These are phyloP conservation scores for Barnardius zonarius DNA, from an alignment of 2,113 vertebrate species.

Conservation along the genomic window DNA sequence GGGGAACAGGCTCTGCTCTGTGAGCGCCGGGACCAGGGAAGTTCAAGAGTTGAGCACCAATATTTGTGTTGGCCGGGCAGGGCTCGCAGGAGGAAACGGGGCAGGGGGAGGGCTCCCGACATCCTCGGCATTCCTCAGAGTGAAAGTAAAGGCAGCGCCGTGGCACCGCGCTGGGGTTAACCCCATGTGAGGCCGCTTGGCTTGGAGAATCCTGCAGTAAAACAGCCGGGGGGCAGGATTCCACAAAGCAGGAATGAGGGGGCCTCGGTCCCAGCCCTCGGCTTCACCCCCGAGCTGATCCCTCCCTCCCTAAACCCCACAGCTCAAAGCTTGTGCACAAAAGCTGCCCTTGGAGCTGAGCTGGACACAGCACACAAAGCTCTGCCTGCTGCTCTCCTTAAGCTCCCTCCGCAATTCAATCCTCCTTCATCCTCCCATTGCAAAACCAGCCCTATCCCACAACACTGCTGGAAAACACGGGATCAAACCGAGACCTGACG, in stretches of 20 bases:
- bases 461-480: fast-evolving
- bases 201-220: background rate
- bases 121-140: constrained; percentile 39
- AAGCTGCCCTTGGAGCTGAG: background rate
- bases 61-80: constrained; percentile 41
- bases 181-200: background rate
- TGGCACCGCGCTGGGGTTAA: background rate
- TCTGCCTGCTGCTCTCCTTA: background rate
- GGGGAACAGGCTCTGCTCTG: constrained; percentile 49
- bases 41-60: constrained; percentile 56
- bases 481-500: fast-evolving
- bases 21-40: constrained; percentile 13
- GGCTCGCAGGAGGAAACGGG: constrained; percentile 35
- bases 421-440: background rate
- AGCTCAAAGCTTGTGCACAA: background rate
- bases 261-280: fast-evolving
- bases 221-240: background rate
- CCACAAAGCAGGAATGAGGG: background rate
- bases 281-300: fast-evolving
- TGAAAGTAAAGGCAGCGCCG: background rate
- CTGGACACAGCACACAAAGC: background rate
- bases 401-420: background rate
- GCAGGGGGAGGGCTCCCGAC: constrained; percentile 54
- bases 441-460: background rate
- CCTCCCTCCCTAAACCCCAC: background rate